A percentile compares a stretch with the other conserved stretches of the same genome.
Evolutionary conservation across 2,113 vertebrate genomes (phyloP).

Genomic region (Eretmochelys imbricata): DNA sequence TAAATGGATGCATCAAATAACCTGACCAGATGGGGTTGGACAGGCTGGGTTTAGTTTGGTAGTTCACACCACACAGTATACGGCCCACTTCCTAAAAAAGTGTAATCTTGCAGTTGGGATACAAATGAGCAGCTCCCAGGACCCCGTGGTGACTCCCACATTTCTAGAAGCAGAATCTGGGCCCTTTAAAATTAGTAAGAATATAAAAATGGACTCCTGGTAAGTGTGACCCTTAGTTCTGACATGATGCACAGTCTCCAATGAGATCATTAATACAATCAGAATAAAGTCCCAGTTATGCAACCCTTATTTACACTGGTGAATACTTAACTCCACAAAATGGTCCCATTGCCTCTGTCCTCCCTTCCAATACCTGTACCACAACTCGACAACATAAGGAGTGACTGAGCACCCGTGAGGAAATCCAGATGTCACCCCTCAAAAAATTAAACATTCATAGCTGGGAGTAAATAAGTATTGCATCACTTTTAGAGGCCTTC

Average conservation of each 20-base stretch:
- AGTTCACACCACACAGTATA: not conserved
- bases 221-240: not conserved
- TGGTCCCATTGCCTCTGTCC: not conserved
- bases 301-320: not conserved
- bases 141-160: not conserved
- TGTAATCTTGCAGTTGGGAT: not conserved
- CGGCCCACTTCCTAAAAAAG: not conserved
- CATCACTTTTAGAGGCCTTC: not conserved
- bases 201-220: not conserved
- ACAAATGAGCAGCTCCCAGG: not conserved
- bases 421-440: not conserved
- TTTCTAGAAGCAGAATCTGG: not conserved
- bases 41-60: not conserved
- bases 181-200: not conserved
- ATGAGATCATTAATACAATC: not conserved
- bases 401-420: not conserved
- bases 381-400: not conserved
- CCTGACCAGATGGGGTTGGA: not conserved
- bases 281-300: too few species aligned
- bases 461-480: not conserved
- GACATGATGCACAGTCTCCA: not conserved
- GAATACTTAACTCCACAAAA: not conserved
- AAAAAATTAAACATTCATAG: not conserved
- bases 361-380: not conserved
- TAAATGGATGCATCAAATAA: not conserved